Evolutionary conservation across 2,113 vertebrate species (phyloP), one percentile per base, ranked within the genome.

Genomic region (Chiloscyllium plagiosum): DNA sequence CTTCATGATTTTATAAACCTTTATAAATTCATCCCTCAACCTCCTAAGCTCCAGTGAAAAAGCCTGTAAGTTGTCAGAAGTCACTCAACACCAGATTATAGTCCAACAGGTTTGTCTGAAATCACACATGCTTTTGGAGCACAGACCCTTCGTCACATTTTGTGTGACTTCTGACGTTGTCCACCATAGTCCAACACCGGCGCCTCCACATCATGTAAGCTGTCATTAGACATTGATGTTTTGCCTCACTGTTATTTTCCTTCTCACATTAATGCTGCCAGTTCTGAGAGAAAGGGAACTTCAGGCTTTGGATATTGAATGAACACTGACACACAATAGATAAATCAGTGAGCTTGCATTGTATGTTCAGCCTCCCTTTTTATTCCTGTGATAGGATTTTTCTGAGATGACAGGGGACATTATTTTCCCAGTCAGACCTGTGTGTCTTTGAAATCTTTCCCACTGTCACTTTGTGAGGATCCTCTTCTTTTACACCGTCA

Each of bases 401-500:
- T 95, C 61, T 87, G 96, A 97, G 97, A 97, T 97, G 97, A 97
- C 97, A 98, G 97, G 96, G 96, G 96, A 96, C 96, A 96, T 96
- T 96, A 97, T 97, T 97, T 97, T 97, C 97, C 96, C 97, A 97
- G 96, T 42, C 97, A 97, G 97, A 97, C 97, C 96, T 0, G 20
- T 96, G 96, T 80, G 97, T 97, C 97, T 98, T 97, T 98, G 97
- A 98, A 98, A 98, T 97, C 97, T 96, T 97, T 96, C 97, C 97
- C 97, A 97, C 98, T 98, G 97, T 96, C 97, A 97, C 97, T 97
- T 96, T 97, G 97, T 98, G 98, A 98, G 98, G 98, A 97, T 97
- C 97, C 96, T 96, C 97, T 97, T 97, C 97, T 97, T 97, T 37
- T n/a, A 97, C 98, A 97, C 98, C 97, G 98, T 98, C 98, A 99